These are phyloP conservation scores for Auanema freiburgensis DNA, from an alignment of 2,888 invertebrate genomes.

Conservation along the genomic window DNA sequence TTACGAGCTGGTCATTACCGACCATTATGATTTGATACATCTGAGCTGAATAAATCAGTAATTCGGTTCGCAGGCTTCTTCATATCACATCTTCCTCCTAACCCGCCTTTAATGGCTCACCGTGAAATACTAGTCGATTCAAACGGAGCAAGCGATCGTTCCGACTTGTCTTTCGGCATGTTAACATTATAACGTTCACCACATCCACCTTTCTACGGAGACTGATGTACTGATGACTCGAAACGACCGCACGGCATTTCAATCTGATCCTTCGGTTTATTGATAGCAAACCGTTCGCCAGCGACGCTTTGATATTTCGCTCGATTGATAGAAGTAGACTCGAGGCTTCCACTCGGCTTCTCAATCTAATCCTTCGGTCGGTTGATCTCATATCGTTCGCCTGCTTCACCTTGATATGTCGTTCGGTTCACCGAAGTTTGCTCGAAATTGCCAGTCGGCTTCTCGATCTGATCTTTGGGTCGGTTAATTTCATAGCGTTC, in stretches of 20 bases:
- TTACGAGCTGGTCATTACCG: too few species aligned
- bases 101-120: background rate
- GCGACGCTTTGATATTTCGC: background rate
- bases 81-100: background rate
- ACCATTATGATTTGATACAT: too few species aligned
- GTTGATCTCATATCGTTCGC: background rate
- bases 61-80: background rate
- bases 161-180: background rate
- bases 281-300: background rate
- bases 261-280: conserved; percentile 1
- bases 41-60: too few species aligned
- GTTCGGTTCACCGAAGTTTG: background rate
- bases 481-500: background rate
- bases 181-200: background rate
- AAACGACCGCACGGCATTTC: background rate
- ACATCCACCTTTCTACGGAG: background rate
- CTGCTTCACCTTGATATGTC: conserved; percentile 2
- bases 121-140: too few species aligned
- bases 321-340: conserved; percentile 4
- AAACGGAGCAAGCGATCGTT: too few species aligned
- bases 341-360: background rate
- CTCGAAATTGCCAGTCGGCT: background rate
- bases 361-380: conserved; percentile 5
- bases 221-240: too few species aligned
- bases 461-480: conserved; percentile 7